Evolutionary conservation across 2,797 vertebrate species (phyloP), one percentile per base, ranked within the genome.

Genomic region (Scolopax rusticola): DNA sequence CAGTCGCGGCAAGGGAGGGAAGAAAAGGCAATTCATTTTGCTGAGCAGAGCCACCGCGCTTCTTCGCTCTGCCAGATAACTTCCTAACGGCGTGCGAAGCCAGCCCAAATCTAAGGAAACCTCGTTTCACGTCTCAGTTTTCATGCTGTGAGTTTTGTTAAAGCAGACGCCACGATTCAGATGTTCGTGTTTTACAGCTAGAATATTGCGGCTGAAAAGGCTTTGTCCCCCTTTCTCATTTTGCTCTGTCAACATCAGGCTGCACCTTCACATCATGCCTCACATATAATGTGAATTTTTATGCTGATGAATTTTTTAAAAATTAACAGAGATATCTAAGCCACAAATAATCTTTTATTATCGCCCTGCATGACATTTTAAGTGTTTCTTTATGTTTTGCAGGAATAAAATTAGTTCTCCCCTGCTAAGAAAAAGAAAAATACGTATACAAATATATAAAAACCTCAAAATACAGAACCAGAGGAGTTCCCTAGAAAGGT

Each of bases 161-260:
- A 79, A 90, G 75, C 88, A 92, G 61, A 92, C 12, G 0, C 90
- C 59, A 10, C 23, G 1, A 90, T 84, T 84, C 61, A 6, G 0
- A 63, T 71, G 53, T 67, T 93, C 80, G 80, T 83, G 88, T 90
- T 96, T 95, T 95, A 95, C 93, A 95, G 78, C 87, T 89, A 15
- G 56, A 94, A 92, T 89, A 77, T 47, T 33, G 68, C 80, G 48
- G 41, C 25, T 18, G 84, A 65, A 81, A 95, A 85, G 69, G 71
- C 79, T 95, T 93, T 94, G 71, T 93, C 84, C 93, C 81, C 57
- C 64, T 40, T 79, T 43, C 86, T 48, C 78, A 11, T 81, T 84
- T 85, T 85, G 71, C 50, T 93, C 81, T 91, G 73, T 92, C 78
- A 74, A 32, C 41, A 50, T 80, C 75, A 61, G 89, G 77, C 69